Base-by-base conservation (phyloP, 2,888 invertebrate genomes). In the Nezara viridula region DNA sequence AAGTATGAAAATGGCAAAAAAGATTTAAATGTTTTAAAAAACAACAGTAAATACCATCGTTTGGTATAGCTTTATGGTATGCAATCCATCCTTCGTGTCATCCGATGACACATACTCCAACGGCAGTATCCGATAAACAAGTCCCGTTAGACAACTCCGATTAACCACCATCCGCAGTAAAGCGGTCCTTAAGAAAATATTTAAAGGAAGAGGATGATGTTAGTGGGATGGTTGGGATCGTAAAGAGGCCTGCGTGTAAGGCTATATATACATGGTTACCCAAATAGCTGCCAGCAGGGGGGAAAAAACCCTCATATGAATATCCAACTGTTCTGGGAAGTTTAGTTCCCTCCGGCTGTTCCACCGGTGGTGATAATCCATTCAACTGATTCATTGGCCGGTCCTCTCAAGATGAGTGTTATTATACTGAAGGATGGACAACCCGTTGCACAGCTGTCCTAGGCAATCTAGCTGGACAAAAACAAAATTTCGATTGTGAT, bases 191-290 rank as follows among this genome's bases (percentile, higher is more conserved):
- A 81, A 81, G 24, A 81, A 44, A 81, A 81, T 81, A 81, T 81
- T 81, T 81, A 81, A 44, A 81, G 24, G n/a, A 44, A 44, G 81
- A 44, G 40, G 44, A 44, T 40, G 44, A 44, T 32, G 40, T 81
- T 81, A 81, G 81, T 81, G 44, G 81, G 81, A 81, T 81, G 81
- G 81, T 81, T 44, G 81, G 37, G 81, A 40, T 81, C 81, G 81
- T 81, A 81, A 81, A 81, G 40, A 44, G n/a, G 81, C 81, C 40
- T 81, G 81, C 19, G 81, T 81, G 40, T 81, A 81, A 81, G 81
- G 40, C 81, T 81, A 81, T 81, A 81, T 81, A 81, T 81, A 81
- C 81, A 81, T 81, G 81, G 81, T 44, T 81, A 81, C 81, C 81
- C 81, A 81, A 81, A 81, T 81, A 81, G 81, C 81, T 81, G n/a